A percentile compares a stretch with the other conserved stretches of the same genome.
Evolutionary conservation across 2,888 invertebrate genomes (phyloP).

Genomic region (Nemurella pictetii): DNA sequence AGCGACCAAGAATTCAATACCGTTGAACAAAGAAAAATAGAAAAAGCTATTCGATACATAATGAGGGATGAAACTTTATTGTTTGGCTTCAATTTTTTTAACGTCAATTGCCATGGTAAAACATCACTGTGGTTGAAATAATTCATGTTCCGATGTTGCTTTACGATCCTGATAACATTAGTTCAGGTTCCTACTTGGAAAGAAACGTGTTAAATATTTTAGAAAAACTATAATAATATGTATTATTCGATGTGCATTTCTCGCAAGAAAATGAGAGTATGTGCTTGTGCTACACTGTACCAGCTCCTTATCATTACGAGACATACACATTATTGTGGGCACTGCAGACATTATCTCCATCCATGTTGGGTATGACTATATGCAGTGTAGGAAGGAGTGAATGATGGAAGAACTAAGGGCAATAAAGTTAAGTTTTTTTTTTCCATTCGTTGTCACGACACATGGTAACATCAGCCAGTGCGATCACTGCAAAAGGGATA

Average conservation of each 20-base stretch:
- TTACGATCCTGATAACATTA: not conserved
- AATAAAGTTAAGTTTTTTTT: not conserved
- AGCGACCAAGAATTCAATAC: not conserved
- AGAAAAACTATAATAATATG: not conserved
- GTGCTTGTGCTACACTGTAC: not conserved
- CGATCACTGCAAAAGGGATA: not conserved
- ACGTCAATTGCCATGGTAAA: no score
- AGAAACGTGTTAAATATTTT: not conserved
- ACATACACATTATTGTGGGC: not conserved
- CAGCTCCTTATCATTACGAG: not conserved
- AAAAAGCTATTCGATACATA: not conserved
- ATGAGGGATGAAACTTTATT: no score
- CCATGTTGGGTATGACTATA: not conserved
- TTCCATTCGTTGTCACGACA: not conserved
- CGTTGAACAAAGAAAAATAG: not conserved
- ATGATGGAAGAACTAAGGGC: not conserved
- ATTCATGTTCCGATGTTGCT: not conserved
- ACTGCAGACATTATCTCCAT: not conserved
- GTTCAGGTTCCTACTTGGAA: not conserved
- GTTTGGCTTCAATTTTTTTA: not conserved
- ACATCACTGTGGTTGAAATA: not conserved
- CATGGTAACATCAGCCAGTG: not conserved
- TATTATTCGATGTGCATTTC: not conserved
- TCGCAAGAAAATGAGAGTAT: not conserved
- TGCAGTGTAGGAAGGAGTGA: not conserved